phyloP scores from a whole-genome alignment of 2,797 vertebrate species.

The Coendou prehensilis region DNA sequence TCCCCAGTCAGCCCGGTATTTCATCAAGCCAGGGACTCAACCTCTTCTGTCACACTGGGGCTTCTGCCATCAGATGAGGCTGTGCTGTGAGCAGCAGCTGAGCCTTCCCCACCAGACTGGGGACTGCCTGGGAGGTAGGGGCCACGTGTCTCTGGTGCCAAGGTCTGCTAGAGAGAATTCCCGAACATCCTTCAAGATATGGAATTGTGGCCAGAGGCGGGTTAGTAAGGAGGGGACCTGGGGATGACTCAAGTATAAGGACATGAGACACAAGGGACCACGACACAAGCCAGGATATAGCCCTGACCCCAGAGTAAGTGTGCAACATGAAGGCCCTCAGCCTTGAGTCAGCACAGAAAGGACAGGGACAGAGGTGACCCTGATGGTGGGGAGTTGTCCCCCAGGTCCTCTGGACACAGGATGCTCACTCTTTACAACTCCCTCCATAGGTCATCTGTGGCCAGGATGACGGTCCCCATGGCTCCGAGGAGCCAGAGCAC shows the following conservation, averaged over 20 bases:
- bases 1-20: background rate
- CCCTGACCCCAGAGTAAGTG: background rate
- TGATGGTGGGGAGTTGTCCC: background rate
- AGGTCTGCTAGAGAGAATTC: background rate
- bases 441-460: conserved; percentile 92
- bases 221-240: background rate
- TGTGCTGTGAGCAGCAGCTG: background rate
- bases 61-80: background rate
- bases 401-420: background rate
- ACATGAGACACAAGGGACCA: background rate
- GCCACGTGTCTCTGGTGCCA: background rate
- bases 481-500: conserved; percentile 84
- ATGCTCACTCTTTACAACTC: conserved; percentile 50
- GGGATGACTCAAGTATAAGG: background rate
- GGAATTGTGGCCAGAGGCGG: background rate
- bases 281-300: no score
- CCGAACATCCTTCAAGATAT: background rate
- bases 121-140: background rate
- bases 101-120: background rate
- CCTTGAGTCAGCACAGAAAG: background rate
- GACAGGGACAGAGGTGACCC: background rate
- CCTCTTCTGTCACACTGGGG: background rate
- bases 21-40: background rate
- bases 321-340: background rate
- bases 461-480: conserved; percentile 91